A percentile compares a stretch with the other conserved stretches of the same genome.
Conservation (phyloP, 2,113 vertebrate genomes). For the Mobula hypostoma region DNA sequence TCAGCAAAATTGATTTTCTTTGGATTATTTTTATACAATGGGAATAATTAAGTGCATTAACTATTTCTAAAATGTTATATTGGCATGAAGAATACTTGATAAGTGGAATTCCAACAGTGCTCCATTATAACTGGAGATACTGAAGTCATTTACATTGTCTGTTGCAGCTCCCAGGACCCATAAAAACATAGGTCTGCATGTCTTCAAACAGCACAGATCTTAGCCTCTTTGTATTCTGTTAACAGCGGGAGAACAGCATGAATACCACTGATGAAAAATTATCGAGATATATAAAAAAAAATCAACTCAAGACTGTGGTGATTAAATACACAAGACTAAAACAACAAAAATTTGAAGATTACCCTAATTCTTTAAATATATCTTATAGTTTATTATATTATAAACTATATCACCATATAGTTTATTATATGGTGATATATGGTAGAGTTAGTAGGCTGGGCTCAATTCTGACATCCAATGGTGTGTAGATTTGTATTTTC, state of each 20-base stretch:
- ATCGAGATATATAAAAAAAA: background rate
- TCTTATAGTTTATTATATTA: background rate
- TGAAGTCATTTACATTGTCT: background rate
- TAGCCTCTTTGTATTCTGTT: background rate
- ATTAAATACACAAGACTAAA: background rate
- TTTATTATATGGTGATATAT: no score
- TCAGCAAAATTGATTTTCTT: constrained; percentile 4
- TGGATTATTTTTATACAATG: background rate
- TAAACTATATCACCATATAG: background rate
- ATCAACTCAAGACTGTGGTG: background rate
- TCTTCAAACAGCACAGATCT: background rate
- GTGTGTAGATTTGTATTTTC: no score
- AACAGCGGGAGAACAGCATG: background rate
- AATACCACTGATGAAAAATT: background rate
- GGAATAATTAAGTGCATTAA: constrained; percentile 15
- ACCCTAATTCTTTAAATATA: background rate
- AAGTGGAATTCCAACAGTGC: background rate
- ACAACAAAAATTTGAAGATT: background rate
- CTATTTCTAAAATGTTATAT: background rate
- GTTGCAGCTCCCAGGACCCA: background rate
- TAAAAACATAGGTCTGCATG: background rate
- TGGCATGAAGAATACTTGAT: background rate
- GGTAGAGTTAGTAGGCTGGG: no score
- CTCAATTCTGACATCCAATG: no score
- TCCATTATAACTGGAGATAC: background rate